Evolutionary conservation across 2,888 invertebrate genomes (phyloP), one percentile per base, ranked within the genome.

Genomic region (Sminthurinus aureus): DNA sequence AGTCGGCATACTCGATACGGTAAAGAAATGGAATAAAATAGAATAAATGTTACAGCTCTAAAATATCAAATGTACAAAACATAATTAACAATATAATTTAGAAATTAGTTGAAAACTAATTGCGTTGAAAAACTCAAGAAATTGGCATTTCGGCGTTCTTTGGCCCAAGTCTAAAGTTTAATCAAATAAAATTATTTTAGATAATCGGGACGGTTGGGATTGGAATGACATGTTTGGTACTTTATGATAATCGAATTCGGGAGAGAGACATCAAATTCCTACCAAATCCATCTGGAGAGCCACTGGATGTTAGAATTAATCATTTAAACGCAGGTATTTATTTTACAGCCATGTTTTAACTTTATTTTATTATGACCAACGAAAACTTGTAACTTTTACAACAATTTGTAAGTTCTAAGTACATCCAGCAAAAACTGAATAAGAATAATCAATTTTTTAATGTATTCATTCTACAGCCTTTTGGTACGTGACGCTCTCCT

Each of bases 201-300:
- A 69, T 82, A 38, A 38, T 82, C 11, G 78, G 82, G 13, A 52
- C 78, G 38, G 69, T 82, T 0, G 82, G 82, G 20, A 82, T 82
- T 71, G 78, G 82, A 58, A 77, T 82, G 77, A 82, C 82, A 24
- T 82, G 82, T 52, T 69, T 82, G 26, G 69, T 78, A 24, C 73
- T 82, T 8, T 78, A 82, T 26, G 82, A 82, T 67, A 82, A 82
- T 58, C 66, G 82, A 9, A 78, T 82, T 20, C 51, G 69, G 73
- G 82, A 82, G 58, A 67, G 82, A 58, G 78, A 82, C 50, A 76
- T 66, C 26, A 82, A 82, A 71, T 82, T 82, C 73, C 67, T 82
- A 22, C 52, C 52, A 8, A 24, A 82, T 50, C 69, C 69, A 18
- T 52, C 82, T 51, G 82, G 82, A 69, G 82, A 82, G 67, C 38